These are phyloP conservation scores for Ametastegia equiseti DNA, from an alignment of 2,888 invertebrate genomes.

Conservation along the genomic window DNA sequence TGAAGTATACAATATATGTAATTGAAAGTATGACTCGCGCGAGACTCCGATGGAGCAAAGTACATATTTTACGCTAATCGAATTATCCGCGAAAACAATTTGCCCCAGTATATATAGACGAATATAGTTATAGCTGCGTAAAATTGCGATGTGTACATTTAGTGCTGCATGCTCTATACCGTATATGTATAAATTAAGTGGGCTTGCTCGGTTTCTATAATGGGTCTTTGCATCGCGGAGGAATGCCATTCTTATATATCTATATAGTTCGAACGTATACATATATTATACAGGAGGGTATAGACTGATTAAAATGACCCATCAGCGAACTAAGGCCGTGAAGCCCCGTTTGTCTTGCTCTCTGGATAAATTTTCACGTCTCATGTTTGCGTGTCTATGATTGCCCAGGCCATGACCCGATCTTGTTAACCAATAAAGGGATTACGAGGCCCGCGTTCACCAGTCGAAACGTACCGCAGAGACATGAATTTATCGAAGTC, in stretches of 20 bases:
- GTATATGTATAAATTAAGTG: not conserved
- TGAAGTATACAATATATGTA: not conserved
- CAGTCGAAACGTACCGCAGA: not conserved
- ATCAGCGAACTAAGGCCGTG: not conserved
- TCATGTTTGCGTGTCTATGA: constrained; percentile 37
- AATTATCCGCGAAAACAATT: constrained; percentile 13
- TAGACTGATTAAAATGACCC: constrained; percentile 34
- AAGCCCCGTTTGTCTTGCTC: constrained; percentile 20
- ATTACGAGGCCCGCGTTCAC: constrained; percentile 13
- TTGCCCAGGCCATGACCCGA: constrained; percentile 39
- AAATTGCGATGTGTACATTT: not conserved
- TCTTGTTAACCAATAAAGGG: constrained; percentile 42
- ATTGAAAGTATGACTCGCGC: too few relatives aligned
- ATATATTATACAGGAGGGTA: too few relatives aligned
- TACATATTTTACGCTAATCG: not conserved
- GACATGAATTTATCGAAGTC: not conserved
- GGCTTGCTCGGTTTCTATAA: not conserved
- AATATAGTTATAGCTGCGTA: not conserved
- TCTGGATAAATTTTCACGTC: not conserved
- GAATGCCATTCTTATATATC: constrained; percentile 10
- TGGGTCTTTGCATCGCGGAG: constrained; percentile 9
- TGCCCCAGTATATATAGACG: not conserved
- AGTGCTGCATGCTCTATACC: not conserved
- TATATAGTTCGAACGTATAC: too few relatives aligned
- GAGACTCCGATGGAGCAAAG: constrained; percentile 25